A percentile compares a stretch with the other conserved stretches of the same genome.
phyloP scores from a whole-genome alignment of 2,797 vertebrate genomes.

The Rallus crepitans region DNA sequence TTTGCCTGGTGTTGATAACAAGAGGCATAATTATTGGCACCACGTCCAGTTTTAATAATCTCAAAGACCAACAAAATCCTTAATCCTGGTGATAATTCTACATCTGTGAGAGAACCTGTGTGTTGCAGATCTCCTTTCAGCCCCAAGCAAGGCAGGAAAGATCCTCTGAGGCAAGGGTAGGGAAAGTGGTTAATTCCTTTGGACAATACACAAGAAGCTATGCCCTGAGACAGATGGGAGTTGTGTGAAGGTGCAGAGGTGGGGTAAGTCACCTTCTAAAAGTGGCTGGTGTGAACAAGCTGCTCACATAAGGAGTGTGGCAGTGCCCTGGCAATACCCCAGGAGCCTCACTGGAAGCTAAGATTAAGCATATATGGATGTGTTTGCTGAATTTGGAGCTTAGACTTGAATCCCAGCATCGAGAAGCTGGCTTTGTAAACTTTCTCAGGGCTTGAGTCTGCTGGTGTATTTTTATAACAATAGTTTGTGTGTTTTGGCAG shows the following conservation, averaged over 20 bases:
- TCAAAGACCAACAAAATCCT: background rate
- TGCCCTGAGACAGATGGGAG: accelerated
- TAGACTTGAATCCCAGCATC: background rate
- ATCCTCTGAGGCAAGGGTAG: background rate
- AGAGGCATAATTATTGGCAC: too few relatives aligned
- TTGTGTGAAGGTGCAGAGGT: background rate
- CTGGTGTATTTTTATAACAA: conserved; percentile 34
- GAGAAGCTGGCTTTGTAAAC: background rate
- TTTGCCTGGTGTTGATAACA: background rate
- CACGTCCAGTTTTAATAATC: background rate
- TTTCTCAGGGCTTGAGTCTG: conserved; percentile 1
- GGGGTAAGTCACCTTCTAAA: background rate
- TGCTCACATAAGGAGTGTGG: background rate
- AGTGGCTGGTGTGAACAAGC: background rate
- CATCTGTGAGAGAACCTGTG: background rate
- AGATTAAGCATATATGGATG: background rate
- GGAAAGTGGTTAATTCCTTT: background rate
- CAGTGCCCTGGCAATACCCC: background rate
- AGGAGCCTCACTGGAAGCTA: background rate
- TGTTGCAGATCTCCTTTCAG: background rate
- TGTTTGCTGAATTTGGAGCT: background rate
- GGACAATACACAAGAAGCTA: background rate
- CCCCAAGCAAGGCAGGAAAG: background rate
- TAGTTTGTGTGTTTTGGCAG: conserved; percentile 46
- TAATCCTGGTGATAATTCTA: background rate